phyloP scores from a whole-genome alignment of 2,797 vertebrate genomes.

The Sus cebifrons region DNA sequence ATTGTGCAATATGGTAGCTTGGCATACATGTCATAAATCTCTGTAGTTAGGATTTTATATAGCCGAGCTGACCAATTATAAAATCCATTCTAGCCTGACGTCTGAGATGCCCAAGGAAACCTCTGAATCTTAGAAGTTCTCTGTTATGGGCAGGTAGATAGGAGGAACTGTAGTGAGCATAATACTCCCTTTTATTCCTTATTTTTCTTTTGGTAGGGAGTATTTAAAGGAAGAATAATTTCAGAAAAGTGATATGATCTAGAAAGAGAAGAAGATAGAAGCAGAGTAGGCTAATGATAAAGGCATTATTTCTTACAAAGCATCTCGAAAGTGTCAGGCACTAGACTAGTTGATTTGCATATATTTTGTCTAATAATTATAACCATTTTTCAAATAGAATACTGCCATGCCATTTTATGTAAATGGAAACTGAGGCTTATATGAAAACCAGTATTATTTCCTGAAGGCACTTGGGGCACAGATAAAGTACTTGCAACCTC shows the following conservation, averaged over 20 bases:
- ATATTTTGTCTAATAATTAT: conserved; percentile 24
- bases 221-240: background rate
- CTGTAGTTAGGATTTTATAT: conserved; percentile 1
- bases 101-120: background rate
- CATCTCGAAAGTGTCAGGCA: background rate
- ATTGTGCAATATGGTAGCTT: background rate
- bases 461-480: background rate
- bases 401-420: background rate
- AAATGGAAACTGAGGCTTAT: background rate
- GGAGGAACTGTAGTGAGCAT: background rate
- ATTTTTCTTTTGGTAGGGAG: background rate
- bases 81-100: background rate
- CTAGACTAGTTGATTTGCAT: background rate
- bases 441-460: background rate
- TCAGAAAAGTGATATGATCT: background rate
- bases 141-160: background rate
- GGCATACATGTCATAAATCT: conserved; percentile 5
- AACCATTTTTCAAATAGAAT: background rate
- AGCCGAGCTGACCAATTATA: conserved; percentile 1
- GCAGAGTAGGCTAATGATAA: background rate
- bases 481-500: background rate
- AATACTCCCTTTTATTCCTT: background rate
- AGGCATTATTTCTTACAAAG: background rate
- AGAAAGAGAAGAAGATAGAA: background rate
- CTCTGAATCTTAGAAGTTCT: conserved; percentile 14